Conservation (phyloP, 2,888 invertebrate species). For the Drosophila kambysellisi region DNA sequence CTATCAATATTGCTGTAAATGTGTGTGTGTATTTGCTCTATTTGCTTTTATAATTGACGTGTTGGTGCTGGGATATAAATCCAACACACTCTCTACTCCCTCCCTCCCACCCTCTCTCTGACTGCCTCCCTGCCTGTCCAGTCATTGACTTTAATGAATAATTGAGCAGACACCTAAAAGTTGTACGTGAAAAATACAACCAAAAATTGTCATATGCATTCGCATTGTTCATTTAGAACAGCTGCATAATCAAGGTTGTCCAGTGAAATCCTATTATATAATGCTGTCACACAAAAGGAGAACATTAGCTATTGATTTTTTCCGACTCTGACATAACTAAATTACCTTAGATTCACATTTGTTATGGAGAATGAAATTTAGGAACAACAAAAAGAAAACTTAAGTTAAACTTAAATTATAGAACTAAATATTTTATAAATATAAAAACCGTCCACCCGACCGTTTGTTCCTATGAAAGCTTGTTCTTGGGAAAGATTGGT, state of each 20-base stretch:
- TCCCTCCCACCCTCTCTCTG: conserved; percentile 13
- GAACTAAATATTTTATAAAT: not conserved
- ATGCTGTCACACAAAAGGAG: not conserved
- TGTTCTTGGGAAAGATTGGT: not conserved
- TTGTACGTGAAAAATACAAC: conserved; percentile 40
- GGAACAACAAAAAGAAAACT: not conserved
- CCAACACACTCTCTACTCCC: conserved; percentile 33
- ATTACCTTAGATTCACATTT: not conserved
- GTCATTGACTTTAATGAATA: conserved; percentile 72
- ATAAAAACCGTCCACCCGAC: not conserved
- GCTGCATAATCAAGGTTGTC: conserved; percentile 34
- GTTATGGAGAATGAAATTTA: not conserved
- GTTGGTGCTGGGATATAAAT: conserved; percentile 49
- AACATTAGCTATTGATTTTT: not conserved
- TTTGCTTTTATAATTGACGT: conserved; percentile 76
- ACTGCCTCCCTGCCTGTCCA: conserved; percentile 27
- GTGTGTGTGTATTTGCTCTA: conserved; percentile 43
- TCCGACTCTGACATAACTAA: not conserved
- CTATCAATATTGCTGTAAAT: conserved; percentile 31
- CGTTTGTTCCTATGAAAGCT: not conserved
- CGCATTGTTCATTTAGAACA: conserved; percentile 23
- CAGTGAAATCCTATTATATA: not conserved
- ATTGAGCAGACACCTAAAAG: conserved; percentile 59
- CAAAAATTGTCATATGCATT: conserved; percentile 27
- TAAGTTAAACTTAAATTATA: not conserved